These are phyloP conservation scores for Troilus luridus DNA, from an alignment of 2,888 invertebrate species.

Conservation along the genomic window DNA sequence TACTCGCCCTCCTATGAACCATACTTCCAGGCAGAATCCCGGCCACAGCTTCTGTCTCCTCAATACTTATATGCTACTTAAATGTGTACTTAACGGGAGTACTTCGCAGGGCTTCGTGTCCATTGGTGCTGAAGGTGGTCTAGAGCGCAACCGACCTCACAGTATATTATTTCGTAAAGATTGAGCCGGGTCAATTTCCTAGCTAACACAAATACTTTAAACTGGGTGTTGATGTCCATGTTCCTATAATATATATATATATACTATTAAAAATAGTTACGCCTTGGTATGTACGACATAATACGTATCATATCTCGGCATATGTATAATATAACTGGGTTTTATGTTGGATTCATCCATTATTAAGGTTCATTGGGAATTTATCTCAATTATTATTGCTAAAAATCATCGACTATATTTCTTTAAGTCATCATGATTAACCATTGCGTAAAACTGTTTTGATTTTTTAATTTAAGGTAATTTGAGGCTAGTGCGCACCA, in stretches of 20 bases:
- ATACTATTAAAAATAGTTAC: background rate
- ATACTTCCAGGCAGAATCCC: background rate
- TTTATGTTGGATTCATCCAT: too few relatives aligned
- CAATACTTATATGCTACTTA: conserved; percentile 12
- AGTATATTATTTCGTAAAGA: background rate
- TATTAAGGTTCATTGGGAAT: too few relatives aligned
- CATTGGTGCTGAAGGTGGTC: background rate
- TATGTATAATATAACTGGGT: too few relatives aligned
- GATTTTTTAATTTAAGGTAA: too few relatives aligned
- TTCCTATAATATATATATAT: background rate
- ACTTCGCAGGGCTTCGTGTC: background rate
- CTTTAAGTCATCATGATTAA: too few relatives aligned
- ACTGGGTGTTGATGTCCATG: background rate
- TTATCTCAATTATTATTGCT: too few relatives aligned
- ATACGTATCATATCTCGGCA: too few relatives aligned
- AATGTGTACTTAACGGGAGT: background rate
- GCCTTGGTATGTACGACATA: background rate
- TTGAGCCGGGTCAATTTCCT: background rate
- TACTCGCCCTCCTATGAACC: background rate
- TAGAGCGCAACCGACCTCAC: background rate
- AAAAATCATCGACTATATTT: too few relatives aligned
- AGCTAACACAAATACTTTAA: too few relatives aligned
- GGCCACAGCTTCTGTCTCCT: conserved; percentile 6
- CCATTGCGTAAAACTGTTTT: too few relatives aligned
- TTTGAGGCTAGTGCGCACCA: too few relatives aligned